Percentiles rank a stretch among this genome's conserved stretches.
Conservation (phyloP, 2,113 vertebrate species). For the Castor canadensis region DNA sequence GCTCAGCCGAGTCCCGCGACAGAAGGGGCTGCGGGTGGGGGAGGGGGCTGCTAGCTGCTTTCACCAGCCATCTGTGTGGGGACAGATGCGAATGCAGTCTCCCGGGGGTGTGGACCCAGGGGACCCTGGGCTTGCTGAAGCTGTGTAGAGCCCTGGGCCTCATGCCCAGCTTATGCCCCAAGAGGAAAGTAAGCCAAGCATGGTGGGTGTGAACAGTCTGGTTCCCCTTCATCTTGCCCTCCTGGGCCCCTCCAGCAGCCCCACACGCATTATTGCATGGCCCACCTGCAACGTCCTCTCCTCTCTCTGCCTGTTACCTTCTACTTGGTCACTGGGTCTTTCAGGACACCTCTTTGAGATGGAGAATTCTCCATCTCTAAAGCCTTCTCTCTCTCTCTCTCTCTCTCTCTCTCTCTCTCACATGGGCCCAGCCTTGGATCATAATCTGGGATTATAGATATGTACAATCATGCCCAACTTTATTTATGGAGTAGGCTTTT, state of each 20-base stretch:
- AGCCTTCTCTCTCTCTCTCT: neutral
- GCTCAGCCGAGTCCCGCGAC: constrained; percentile 55
- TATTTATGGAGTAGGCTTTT: no score
- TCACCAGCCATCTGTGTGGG: constrained; percentile 74
- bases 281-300: no score
- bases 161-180: neutral
- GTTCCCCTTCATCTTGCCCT: neutral
- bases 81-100: constrained; percentile 69
- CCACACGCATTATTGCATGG: neutral
- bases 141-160: neutral
- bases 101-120: neutral
- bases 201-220: fast-evolving
- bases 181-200: neutral
- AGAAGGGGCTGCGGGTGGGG: constrained; percentile 73
- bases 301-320: neutral
- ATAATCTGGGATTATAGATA: no score
- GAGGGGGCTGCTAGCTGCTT: constrained; percentile 50
- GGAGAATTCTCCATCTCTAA: neutral
- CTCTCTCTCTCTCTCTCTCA: no score
- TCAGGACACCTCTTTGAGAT: neutral
- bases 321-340: neutral
- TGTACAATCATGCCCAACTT: no score
- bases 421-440: no score
- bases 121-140: constrained; percentile 39
- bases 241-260: neutral